Percentiles rank a stretch among this genome's conserved stretches.
phyloP scores from a whole-genome alignment of 2,113 vertebrate species.

The Coryphaenoides rupestris region DNA sequence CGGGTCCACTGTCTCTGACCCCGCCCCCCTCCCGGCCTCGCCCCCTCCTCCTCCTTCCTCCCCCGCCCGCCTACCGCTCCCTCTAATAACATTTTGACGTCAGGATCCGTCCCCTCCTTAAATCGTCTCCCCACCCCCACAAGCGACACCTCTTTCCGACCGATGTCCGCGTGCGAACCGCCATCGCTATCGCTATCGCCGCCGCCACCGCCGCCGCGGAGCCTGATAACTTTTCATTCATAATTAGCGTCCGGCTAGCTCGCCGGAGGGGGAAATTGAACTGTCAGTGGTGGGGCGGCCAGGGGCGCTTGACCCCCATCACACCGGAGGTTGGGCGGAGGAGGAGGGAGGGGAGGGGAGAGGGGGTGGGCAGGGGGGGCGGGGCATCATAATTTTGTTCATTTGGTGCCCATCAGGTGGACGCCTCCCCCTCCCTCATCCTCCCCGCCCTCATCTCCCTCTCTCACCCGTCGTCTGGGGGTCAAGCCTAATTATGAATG shows the following conservation, averaged over 20 bases:
- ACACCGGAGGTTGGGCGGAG: constrained; percentile 75
- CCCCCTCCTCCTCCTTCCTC: constrained; percentile 38
- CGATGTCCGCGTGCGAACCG: constrained; percentile 45
- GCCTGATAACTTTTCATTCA: constrained; percentile 99
- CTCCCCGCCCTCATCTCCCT: constrained; percentile 82
- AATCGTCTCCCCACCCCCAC: constrained; percentile 49
- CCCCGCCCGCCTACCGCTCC: constrained; percentile 52
- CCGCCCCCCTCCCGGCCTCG: constrained; percentile 76
- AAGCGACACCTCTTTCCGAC: constrained; percentile 47
- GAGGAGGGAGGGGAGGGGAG: constrained; percentile 85
- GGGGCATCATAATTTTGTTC: constrained; percentile 99
- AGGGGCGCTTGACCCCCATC: constrained; percentile 99
- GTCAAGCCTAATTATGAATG: constrained; percentile 99
- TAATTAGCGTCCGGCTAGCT: constrained; percentile 97
- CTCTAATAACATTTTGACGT: constrained; percentile 99
- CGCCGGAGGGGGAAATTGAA: constrained; percentile 99
- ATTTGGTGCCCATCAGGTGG: constrained; percentile 99
- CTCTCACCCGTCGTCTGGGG: constrained; percentile 94
- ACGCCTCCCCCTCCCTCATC: constrained; percentile 75
- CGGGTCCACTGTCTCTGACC: too few relatives aligned
- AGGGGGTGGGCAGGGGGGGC: constrained; percentile 91
- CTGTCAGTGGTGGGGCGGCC: constrained; percentile 97
- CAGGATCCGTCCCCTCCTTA: constrained; percentile 87
- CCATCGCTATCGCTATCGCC: too few relatives aligned
- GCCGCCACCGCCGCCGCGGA: constrained; percentile 23